A percentile compares a stretch with the other conserved stretches of the same genome.
Conservation (phyloP, 2,113 vertebrate species). For the Delphinapterus leucas region DNA sequence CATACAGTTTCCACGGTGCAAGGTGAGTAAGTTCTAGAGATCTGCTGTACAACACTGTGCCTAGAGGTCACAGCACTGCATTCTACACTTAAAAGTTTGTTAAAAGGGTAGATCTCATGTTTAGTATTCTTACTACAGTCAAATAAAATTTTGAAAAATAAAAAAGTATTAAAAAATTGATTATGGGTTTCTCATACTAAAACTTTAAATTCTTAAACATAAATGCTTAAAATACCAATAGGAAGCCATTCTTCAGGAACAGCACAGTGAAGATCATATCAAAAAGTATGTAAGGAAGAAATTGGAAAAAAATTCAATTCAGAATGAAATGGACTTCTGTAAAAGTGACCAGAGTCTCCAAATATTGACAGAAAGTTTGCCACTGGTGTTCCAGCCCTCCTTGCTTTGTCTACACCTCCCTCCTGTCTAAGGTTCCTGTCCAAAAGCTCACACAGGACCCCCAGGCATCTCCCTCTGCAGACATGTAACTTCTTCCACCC, state of each 20-base stretch:
- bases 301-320: not conserved
- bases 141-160: not conserved
- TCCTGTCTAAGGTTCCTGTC: not conserved
- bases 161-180: not conserved
- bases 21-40: not conserved
- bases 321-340: not conserved
- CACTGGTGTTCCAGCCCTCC: accelerated
- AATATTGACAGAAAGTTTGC: not conserved
- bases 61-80: not conserved
- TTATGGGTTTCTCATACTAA: not conserved
- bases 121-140: not conserved
- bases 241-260: not conserved
- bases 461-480: not conserved
- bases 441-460: not conserved
- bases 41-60: not conserved
- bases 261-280: not conserved
- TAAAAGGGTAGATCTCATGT: not conserved
- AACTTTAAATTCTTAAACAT: not conserved
- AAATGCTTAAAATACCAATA: not conserved
- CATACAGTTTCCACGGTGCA: not conserved
- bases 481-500: not conserved
- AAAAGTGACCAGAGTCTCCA: not conserved
- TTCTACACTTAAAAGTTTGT: not conserved
- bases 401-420: not conserved
- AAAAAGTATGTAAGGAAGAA: not conserved